phyloP scores from a whole-genome alignment of 2,113 vertebrate genomes.

The Bambusicola thoracicus region DNA sequence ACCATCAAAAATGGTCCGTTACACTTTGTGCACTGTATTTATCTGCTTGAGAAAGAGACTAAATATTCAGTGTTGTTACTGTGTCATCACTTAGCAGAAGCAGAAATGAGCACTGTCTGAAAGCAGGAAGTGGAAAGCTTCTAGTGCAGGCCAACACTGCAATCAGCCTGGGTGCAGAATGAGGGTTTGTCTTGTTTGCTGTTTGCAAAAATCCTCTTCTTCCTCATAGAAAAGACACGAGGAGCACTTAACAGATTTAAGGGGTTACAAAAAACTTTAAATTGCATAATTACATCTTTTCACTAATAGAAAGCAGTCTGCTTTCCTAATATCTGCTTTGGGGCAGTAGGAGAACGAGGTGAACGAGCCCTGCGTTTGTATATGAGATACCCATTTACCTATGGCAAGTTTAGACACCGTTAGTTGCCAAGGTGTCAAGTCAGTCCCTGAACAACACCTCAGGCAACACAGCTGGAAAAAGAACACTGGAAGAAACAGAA shows the following conservation, averaged over 20 bases:
- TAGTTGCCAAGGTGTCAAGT: neutral
- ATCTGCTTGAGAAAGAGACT: neutral
- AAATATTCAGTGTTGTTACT: neutral
- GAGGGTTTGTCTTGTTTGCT: neutral
- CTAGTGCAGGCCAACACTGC: neutral
- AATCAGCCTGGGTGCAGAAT: neutral
- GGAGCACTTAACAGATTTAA: constrained; percentile 4
- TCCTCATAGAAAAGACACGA: neutral
- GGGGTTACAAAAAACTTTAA: neutral
- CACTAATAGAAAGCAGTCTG: neutral
- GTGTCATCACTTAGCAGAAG: neutral
- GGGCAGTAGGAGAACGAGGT: neutral
- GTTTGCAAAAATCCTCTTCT: neutral
- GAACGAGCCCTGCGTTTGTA: neutral
- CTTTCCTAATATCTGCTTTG: neutral
- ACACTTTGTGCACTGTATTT: neutral
- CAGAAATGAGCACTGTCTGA: neutral
- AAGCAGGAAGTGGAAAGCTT: neutral
- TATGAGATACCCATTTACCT: neutral
- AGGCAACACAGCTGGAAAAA: neutral
- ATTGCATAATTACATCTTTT: neutral
- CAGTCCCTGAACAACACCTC: neutral
- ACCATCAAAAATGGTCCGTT: neutral
- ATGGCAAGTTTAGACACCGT: neutral
- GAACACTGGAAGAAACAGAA: neutral